Conservation (phyloP, 2,797 vertebrate genomes). For the Coreius guichenoti region DNA sequence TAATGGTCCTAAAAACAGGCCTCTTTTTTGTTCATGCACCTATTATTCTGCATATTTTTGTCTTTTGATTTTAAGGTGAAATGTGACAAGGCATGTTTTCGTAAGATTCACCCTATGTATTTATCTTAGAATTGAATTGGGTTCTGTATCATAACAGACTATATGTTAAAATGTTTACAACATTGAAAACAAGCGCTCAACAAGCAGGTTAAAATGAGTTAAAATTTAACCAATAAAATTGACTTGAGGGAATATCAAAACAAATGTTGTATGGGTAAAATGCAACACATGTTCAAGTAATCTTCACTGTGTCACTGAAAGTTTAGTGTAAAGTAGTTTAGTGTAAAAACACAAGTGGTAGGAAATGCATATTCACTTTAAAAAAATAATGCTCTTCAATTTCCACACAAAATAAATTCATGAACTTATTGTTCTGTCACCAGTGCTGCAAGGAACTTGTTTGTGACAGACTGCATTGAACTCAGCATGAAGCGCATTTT, state of each 20-base stretch:
- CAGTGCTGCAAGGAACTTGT: conserved; percentile 42
- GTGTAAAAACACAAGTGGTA: conserved; percentile 24
- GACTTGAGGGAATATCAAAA: background rate
- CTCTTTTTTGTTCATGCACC: background rate
- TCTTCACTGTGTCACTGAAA: background rate
- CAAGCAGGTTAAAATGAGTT: background rate
- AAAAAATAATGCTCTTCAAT: background rate
- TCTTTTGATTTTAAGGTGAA: background rate
- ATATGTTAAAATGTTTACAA: background rate
- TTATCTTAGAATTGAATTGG: conserved; percentile 22
- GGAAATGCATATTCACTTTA: conserved; percentile 33
- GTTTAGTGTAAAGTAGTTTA: background rate
- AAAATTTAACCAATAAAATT: background rate
- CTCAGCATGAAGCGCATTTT: conserved; percentile 34
- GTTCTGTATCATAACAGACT: background rate
- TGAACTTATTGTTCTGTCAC: conserved; percentile 17
- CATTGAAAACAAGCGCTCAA: background rate
- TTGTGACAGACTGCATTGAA: conserved; percentile 50
- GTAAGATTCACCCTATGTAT: conserved; percentile 4
- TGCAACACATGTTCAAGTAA: background rate
- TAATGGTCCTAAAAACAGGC: background rate
- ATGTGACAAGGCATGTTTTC: conserved; percentile 64
- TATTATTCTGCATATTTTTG: background rate
- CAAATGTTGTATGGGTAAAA: background rate
- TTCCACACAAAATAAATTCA: conserved; percentile 24